Percentiles rank a stretch among this genome's conserved stretches.
phyloP scores from a whole-genome alignment of 2,113 vertebrate species.

The Gobiocypris rarus region DNA sequence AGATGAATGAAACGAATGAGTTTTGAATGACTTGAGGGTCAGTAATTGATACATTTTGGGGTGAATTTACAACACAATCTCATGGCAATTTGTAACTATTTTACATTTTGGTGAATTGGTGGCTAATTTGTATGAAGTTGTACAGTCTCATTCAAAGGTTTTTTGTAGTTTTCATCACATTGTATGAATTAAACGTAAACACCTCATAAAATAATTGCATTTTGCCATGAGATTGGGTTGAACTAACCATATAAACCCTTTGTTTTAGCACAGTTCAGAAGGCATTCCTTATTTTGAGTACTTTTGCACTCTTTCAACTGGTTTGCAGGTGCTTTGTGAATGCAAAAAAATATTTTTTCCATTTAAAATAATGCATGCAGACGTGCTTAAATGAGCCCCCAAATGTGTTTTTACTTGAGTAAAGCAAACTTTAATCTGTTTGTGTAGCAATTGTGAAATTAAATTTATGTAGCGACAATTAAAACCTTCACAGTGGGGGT shows the following conservation, averaged over 20 bases:
- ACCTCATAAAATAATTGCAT: too few species aligned
- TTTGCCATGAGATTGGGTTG: not conserved
- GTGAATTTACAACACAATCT: not conserved
- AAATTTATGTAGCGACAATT: not conserved
- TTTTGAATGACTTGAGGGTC: not conserved
- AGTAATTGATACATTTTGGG: not conserved
- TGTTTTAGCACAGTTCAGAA: not conserved
- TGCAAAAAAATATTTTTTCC: not conserved
- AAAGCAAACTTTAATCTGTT: not conserved
- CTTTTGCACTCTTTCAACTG: not conserved
- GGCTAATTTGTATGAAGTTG: too few species aligned
- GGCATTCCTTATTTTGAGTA: not conserved
- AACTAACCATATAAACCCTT: not conserved
- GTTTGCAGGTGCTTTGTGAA: not conserved
- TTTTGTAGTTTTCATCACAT: too few species aligned
- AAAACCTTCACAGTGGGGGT: not conserved
- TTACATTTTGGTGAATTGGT: not conserved
- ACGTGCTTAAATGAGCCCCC: not conserved
- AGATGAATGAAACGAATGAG: not conserved
- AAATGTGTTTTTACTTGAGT: not conserved
- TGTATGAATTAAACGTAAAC: too few species aligned
- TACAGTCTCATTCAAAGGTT: too few species aligned
- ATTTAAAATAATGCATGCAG: not conserved
- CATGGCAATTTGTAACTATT: not conserved
- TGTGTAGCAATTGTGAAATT: not conserved